Conservation (phyloP, 2,113 vertebrate species). For the Podiceps cristatus region DNA sequence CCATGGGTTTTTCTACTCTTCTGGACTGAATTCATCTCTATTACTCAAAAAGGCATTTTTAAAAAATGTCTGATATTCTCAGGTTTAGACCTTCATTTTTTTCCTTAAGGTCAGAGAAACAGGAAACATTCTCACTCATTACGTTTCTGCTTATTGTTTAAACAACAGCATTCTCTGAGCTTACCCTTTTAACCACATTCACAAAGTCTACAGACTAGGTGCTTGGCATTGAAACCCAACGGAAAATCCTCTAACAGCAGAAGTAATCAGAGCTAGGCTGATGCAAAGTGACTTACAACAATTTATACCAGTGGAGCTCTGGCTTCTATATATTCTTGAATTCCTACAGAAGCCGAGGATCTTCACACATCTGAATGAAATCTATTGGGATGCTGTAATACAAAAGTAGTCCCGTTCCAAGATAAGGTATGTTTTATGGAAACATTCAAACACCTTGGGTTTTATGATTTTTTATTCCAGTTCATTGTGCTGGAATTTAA, state of each 20-base stretch:
- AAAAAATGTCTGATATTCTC: not conserved
- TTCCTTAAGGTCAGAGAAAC: not conserved
- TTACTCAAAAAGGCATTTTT: not conserved
- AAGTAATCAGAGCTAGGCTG: not conserved
- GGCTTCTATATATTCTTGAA: not conserved
- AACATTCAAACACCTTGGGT: not conserved
- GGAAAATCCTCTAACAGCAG: not conserved
- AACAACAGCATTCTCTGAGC: not conserved
- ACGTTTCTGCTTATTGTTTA: slow-evolving; percentile 29
- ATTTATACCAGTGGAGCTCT: not conserved
- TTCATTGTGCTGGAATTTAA: not conserved
- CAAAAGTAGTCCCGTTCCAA: not conserved
- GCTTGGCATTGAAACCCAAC: not conserved
- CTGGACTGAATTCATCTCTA: not conserved
- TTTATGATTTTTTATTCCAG: not conserved
- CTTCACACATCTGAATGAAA: not conserved
- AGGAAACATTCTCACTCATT: slow-evolving; percentile 31
- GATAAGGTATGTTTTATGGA: not conserved
- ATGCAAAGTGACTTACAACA: not conserved
- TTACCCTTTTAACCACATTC: not conserved
- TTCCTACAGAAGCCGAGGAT: not conserved
- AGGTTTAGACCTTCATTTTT: not conserved
- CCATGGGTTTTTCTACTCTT: not conserved
- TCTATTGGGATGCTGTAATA: not conserved
- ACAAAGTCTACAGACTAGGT: not conserved